A percentile compares a stretch with the other conserved stretches of the same genome.
phyloP scores from a whole-genome alignment of 2,113 vertebrate species.

The Himantopus leucocephalus region DNA sequence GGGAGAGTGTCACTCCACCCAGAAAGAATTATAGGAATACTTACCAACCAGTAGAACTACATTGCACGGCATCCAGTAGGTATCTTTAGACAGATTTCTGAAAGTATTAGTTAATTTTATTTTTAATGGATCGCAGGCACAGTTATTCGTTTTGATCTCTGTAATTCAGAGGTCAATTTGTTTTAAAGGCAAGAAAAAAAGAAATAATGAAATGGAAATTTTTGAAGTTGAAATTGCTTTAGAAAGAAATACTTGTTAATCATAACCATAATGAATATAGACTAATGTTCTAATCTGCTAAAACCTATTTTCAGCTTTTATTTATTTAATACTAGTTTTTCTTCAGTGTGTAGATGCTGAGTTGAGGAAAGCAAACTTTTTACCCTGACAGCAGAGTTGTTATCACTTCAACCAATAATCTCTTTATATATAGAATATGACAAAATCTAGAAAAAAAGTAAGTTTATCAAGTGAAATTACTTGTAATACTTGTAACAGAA shows the following conservation, averaged over 20 bases:
- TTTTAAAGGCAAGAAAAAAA: background rate
- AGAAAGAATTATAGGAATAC: background rate
- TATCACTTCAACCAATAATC: background rate
- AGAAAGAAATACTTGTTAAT: background rate
- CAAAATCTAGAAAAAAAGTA: background rate
- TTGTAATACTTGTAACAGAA: background rate
- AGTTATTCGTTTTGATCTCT: background rate
- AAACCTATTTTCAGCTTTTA: background rate
- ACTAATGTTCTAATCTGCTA: background rate
- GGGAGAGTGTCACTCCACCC: background rate
- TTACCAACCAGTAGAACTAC: background rate
- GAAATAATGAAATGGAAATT: background rate
- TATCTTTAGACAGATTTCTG: background rate
- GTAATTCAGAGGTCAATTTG: background rate
- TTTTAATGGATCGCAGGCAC: background rate
- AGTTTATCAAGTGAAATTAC: background rate
- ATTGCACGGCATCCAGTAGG: background rate
- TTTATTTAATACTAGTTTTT: background rate
- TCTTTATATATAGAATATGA: background rate
- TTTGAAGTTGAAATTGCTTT: background rate
- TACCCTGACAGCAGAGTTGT: background rate
- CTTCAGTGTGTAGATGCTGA: background rate
- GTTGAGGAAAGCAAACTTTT: background rate
- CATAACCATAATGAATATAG: background rate
- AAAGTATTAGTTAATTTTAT: background rate